Evolutionary conservation across 2,888 invertebrate genomes (phyloP).

Genomic region (Drosophila phalerata): DNA sequence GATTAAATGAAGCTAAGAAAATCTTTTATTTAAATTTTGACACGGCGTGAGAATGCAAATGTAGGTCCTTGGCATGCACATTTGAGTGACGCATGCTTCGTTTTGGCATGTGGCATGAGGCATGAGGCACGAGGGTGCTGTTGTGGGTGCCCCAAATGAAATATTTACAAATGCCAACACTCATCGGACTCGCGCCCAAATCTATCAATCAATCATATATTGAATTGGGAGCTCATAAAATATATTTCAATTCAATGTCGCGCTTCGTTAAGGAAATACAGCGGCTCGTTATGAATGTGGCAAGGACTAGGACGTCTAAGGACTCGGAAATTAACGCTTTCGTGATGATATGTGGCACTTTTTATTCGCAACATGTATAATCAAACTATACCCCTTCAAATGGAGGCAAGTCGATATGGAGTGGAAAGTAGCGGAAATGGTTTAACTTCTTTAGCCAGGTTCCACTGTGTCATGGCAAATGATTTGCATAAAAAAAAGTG

Average conservation of each 20-base stretch:
- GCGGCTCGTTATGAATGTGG: background rate
- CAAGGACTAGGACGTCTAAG: background rate
- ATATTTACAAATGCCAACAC: slow-evolving; percentile 74
- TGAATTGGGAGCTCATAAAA: slow-evolving; percentile 29
- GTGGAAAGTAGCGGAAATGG: slow-evolving; percentile 65
- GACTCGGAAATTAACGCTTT: slow-evolving; percentile 60
- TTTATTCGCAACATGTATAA: slow-evolving; percentile 44
- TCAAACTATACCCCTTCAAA: slow-evolving; percentile 30
- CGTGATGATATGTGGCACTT: slow-evolving; percentile 51
- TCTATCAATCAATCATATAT: slow-evolving; percentile 66
- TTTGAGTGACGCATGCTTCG: slow-evolving; percentile 35
- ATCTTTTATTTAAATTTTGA: slow-evolving; percentile 61
- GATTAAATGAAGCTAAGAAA: slow-evolving; percentile 34
- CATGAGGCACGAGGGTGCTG: slow-evolving; percentile 4
- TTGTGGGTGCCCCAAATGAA: slow-evolving; percentile 45
- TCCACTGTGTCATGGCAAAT: slow-evolving; percentile 45
- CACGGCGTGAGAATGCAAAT: slow-evolving; percentile 60
- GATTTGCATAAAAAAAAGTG: slow-evolving; percentile 67
- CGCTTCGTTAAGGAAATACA: slow-evolving; percentile 2
- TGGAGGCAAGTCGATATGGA: slow-evolving; percentile 16
- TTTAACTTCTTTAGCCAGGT: slow-evolving; percentile 23
- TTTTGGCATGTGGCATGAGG: background rate
- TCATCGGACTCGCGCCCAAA: slow-evolving; percentile 48
- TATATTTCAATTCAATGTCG: slow-evolving; percentile 59
- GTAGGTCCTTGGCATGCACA: slow-evolving; percentile 46